These are phyloP conservation scores for Pristionchus arcanus DNA, from an alignment of 2,888 invertebrate genomes.

Conservation along the genomic window DNA sequence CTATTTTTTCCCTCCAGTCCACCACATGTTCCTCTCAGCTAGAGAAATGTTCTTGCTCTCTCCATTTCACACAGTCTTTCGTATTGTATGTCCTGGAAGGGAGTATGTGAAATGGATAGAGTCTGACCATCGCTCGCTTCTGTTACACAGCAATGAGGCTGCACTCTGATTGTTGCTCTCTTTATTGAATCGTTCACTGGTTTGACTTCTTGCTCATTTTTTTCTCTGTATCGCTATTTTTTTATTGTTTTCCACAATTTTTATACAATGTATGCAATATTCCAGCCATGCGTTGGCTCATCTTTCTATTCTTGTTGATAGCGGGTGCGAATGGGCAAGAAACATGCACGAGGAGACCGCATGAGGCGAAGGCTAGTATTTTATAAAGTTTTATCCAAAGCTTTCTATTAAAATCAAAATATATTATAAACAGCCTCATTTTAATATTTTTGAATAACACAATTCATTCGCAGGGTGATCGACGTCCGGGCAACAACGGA, in stretches of 20 bases:
- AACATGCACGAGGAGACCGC: slow-evolving; percentile 64
- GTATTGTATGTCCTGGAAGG: neutral
- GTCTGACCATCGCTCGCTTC: neutral
- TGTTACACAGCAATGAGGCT: neutral
- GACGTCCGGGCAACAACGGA: slow-evolving; percentile 75
- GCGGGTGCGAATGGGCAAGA: neutral
- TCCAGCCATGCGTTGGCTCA: slow-evolving; percentile 36
- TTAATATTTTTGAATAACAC: neutral
- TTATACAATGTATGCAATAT: neutral
- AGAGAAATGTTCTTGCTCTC: neutral
- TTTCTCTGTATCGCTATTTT: neutral
- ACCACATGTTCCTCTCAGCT: neutral
- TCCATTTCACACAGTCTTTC: neutral
- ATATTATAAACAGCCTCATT: neutral
- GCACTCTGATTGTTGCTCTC: slow-evolving; percentile 8
- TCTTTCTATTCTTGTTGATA: neutral
- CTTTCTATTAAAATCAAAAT: neutral
- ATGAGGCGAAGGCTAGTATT: slow-evolving; percentile 63
- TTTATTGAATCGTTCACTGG: neutral
- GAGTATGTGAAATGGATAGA: neutral
- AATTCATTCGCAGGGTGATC: slow-evolving; percentile 60
- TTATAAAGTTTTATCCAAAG: no score
- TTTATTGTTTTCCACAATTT: neutral
- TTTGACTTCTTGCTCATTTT: no score
- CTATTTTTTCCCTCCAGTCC: neutral